Base-by-base conservation (phyloP, 2,797 vertebrate species). In the Furcifer pardalis region DNA sequence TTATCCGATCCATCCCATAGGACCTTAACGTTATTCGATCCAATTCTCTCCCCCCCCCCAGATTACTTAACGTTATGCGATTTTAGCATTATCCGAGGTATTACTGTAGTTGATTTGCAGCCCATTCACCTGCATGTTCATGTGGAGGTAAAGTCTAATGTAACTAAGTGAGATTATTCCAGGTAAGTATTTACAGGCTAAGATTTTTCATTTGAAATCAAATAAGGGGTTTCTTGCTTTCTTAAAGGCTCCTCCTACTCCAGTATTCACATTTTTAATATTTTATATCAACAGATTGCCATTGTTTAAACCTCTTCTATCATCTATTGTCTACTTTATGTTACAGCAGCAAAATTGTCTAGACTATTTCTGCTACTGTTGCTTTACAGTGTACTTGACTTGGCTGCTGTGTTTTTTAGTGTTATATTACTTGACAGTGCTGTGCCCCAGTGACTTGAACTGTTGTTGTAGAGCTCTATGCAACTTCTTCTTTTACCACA, bases 251-350 rank as follows among this genome's bases (percentile, higher is more conserved):
- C 90, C 77, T 40, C 84, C 88, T 87, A 88, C 93, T 87, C 94
- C 86, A 93, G 89, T 89, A 92, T 92, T 96, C 95, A 84, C 25
- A 9, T 30, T 76, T 94, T 94, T 92, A 72, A 96, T 93, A 87
- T 79, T 87, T 84, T 92, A 91, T 95, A 96, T 92, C 94, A 93
- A 94, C 92, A 95, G 95, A 93, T 95, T 95, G 96, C 96, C 94
- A 95, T 96, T 96, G 96, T 96, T 95, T 96, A 95, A 96, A 96
- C 95, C 96, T 97, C 95, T 96, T 96, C 95, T 95, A 96, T 96
- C 95, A 95, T 94, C 92, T 93, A 94, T 87, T 95, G 92, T 96
- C 91, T 92, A 89, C 93, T 95, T 95, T 93, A 90, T 0, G 92
- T 95, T 96, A 95, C 90, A 93, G 95, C 95, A 95, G 95, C 95